Base-by-base conservation (phyloP, 1,140 invertebrate species). In the Epicauta chinensis region DNA sequence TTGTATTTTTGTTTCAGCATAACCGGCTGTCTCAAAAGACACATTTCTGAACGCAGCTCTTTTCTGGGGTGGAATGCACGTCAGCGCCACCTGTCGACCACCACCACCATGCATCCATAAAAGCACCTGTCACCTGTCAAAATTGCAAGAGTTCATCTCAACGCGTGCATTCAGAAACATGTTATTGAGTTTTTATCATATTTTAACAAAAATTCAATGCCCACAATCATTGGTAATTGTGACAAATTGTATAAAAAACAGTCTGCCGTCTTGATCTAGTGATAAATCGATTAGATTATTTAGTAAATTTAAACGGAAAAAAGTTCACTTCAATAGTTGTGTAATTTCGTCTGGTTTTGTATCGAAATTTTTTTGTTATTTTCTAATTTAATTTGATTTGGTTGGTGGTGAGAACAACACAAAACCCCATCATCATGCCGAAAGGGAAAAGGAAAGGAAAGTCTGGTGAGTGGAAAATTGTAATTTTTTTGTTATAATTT, bases 191-290 rank as follows among this genome's bases (percentile, higher is more conserved):
- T 69, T 60, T 63, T 42, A 55, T 44, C 60, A 42, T 51, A 56
- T 62, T 62, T 62, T 59, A 57, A 59, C 51, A 61, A 51, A 66
- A 63, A 61, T 60, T 68, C 59, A 66, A 69, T 71, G 69, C 65
- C 66, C 65, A 66, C 62, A 64, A 62, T 54, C 46, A 46, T 57
- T 59, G 58, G 62, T 60, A 63, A 59, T 60, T 63, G 62, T 42
- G 38, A 65, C 64, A 64, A 61, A 62, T 47, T 61, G 44, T 55
- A 59, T 62, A 64, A 65, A 51, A 59, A 68, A 70, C 64, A 60
- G 59, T 70, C 51, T 65, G 60, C 68, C 69, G 49, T 71, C 69
- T 68, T 71, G 69, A 71, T 71, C 64, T 47, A 65, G 65, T 67
- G 65, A 55, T 55, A 65, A 64, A 59, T 65, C 67, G 65, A 65